Conservation (phyloP, 1,140 invertebrate species). For the Drepana arcuata region DNA sequence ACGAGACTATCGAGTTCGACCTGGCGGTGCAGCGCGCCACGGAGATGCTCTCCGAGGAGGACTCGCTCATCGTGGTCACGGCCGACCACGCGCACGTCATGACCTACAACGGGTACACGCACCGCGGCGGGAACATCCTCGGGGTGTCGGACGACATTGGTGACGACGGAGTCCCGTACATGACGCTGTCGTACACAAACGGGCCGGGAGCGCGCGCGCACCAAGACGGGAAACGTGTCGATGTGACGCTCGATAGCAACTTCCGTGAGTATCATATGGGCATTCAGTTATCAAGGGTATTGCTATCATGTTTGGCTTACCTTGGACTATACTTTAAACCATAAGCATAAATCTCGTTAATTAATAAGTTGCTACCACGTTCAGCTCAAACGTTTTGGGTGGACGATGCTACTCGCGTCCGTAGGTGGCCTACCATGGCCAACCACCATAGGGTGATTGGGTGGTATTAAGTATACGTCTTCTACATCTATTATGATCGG, state of each 20-base stretch:
- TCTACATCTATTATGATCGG: too few species aligned
- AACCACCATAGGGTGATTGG: too few species aligned
- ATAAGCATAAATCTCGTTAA: not conserved
- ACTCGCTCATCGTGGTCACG: conserved; percentile 79
- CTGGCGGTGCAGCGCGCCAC: conserved; percentile 72
- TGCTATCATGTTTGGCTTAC: not conserved
- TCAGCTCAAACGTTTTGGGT: too few species aligned
- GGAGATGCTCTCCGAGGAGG: conserved; percentile 68
- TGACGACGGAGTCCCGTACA: conserved; percentile 74
- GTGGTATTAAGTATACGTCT: too few species aligned
- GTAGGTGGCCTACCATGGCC: too few species aligned
- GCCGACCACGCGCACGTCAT: conserved; percentile 81
- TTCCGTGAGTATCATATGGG: too few species aligned
- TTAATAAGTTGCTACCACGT: too few species aligned
- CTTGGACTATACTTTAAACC: not conserved
- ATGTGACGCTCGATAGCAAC: conserved; percentile 39
- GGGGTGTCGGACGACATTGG: conserved; percentile 57
- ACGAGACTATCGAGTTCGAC: conserved; percentile 76
- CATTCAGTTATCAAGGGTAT: too few species aligned
- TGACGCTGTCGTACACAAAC: conserved; percentile 83
- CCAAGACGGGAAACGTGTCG: conserved; percentile 48
- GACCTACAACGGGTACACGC: conserved; percentile 76
- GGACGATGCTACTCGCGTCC: too few species aligned
- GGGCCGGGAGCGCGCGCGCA: conserved; percentile 76
- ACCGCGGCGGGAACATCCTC: conserved; percentile 70